Base-by-base conservation (phyloP, 2,797 vertebrate genomes). In the Gymnoscopelus braueri region DNA sequence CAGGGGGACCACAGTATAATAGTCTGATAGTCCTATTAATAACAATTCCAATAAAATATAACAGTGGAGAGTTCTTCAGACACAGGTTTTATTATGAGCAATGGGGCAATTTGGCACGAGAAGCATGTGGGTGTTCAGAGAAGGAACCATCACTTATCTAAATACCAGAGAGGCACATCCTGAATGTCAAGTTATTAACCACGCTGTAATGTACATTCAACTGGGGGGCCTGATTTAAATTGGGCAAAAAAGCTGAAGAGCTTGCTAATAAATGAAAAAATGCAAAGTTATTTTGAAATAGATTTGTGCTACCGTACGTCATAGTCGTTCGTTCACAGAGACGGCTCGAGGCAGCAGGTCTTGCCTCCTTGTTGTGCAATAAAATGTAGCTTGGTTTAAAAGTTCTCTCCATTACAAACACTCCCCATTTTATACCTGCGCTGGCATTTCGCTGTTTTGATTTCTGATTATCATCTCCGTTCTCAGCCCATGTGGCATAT, bases 161-260 rank as follows among this genome's bases (percentile, higher is more conserved):
- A 87, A 89, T 80, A 79, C 84, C 83, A 74, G 69, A 50, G 65
- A 86, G 75, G 79, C 71, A 44, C 65, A 80, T 5, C 59, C 87
- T 78, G 84, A 91, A 92, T 89, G 85, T 92, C 88, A 88, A 87
- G 82, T 90, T 91, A 90, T 91, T 92, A 91, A 88, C 81, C 79
- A 76, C 14, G 62, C 85, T 74, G 77, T 75, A 86, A 85, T 82
- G 77, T 79, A 86, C 79, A 91, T 89, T 85, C 80, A 77, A 87
- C 89, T 72, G 78, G 69, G 82, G 61, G 79, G 78, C 74, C 71
- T 56, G 67, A 84, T 90, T 90, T 88, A 74, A 91, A 91, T 93
- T 85, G 84, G 63, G 75, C 56, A 73, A 86, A 44, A 67, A 85
- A 69, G 72, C 84, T 82, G 67, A 88, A 83, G 48, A 65, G 81